Evolutionary conservation across 1,140 invertebrate species (phyloP).

Genomic region (Eubasilissa regina): DNA sequence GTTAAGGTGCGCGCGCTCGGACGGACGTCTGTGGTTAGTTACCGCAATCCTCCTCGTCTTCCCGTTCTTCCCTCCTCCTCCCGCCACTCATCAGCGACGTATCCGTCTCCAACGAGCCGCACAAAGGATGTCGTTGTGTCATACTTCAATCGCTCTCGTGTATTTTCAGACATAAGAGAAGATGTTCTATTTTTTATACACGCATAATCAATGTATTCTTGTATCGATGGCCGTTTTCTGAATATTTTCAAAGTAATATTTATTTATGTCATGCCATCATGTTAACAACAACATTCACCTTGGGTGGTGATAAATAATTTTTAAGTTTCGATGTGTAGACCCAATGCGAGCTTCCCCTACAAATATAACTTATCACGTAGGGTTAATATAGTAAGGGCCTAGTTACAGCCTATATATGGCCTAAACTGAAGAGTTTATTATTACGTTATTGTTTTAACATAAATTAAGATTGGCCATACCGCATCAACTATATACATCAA

Average conservation of each 20-base stretch:
- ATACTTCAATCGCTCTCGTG: conserved; percentile 33
- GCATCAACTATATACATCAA: too few relatives aligned
- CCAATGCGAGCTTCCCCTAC: too few relatives aligned
- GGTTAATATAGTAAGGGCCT: too few relatives aligned
- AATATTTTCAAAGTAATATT: background rate
- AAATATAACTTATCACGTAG: too few relatives aligned
- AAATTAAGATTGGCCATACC: too few relatives aligned
- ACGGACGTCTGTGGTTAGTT: conserved; percentile 55
- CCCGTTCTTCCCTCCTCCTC: background rate
- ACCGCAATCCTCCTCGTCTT: conserved; percentile 48
- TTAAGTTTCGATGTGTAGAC: too few relatives aligned
- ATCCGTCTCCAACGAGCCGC: background rate
- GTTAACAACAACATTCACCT: background rate
- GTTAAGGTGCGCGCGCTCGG: conserved; percentile 49
- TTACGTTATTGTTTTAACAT: too few relatives aligned
- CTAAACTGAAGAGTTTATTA: too few relatives aligned
- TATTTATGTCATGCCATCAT: background rate
- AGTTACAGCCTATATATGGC: too few relatives aligned
- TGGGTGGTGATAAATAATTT: too few relatives aligned
- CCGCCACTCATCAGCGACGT: background rate
- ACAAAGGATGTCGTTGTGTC: conserved; percentile 46
- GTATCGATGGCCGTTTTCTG: background rate
- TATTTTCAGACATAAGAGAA: background rate
- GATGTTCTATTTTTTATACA: background rate
- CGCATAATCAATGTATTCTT: conserved; percentile 15